Conservation (phyloP, 2,888 invertebrate species). For the Apoda limacodes region DNA sequence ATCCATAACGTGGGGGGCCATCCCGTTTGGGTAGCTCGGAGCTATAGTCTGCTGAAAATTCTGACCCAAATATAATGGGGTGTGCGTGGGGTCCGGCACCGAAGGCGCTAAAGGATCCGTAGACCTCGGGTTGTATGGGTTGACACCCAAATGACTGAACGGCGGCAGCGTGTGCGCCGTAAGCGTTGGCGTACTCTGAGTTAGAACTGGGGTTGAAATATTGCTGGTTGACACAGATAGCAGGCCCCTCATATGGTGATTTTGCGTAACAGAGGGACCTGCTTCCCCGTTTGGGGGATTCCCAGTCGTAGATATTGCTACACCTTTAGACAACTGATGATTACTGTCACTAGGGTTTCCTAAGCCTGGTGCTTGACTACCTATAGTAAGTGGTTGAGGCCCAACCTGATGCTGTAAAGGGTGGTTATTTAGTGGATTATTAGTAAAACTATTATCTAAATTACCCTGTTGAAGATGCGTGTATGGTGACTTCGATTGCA, state of each 20-base stretch:
- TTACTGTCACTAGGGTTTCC: constrained; percentile 53
- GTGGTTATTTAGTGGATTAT: constrained; percentile 68
- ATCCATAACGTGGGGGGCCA: constrained; percentile 88
- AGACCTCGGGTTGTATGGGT: constrained; percentile 69
- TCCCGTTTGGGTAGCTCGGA: constrained; percentile 85
- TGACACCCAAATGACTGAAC: constrained; percentile 71
- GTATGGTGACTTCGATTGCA: constrained; percentile 65
- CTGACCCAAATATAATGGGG: constrained; percentile 71
- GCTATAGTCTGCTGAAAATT: constrained; percentile 71
- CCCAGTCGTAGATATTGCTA: constrained; percentile 66
- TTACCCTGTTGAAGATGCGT: constrained; percentile 69
- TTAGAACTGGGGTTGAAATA: constrained; percentile 70
- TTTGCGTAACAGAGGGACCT: constrained; percentile 92
- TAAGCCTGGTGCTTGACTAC: constrained; percentile 62
- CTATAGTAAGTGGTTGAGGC: constrained; percentile 69
- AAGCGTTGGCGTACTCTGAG: constrained; percentile 66
- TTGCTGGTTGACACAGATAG: constrained; percentile 81
- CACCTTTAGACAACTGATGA: constrained; percentile 51
- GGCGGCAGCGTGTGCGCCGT: constrained; percentile 68
- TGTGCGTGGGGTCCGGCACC: constrained; percentile 70
- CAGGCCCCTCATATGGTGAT: constrained; percentile 91
- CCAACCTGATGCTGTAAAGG: constrained; percentile 67
- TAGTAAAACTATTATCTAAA: constrained; percentile 68
- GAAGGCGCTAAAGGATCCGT: constrained; percentile 71
- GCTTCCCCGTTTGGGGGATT: constrained; percentile 97